These are phyloP conservation scores for Sturnira hondurensis DNA, from an alignment of 2,113 vertebrate genomes.

Conservation along the genomic window DNA sequence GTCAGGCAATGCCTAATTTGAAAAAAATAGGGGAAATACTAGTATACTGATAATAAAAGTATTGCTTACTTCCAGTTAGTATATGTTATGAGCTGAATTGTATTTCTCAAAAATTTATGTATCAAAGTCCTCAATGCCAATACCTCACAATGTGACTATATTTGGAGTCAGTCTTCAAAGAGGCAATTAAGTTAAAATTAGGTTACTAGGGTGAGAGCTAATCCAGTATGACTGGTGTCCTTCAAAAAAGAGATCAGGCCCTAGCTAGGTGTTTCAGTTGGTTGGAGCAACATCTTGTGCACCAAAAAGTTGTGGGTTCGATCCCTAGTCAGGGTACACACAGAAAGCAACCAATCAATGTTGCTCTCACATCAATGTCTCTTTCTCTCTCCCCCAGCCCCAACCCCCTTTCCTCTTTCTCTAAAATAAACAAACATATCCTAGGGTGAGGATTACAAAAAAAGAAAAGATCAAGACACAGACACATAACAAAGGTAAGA, in stretches of 20 bases:
- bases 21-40: neutral
- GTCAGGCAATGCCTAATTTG: neutral
- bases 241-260: neutral
- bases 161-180: neutral
- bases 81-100: neutral
- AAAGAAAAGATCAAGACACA: neutral
- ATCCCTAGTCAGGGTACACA: too few species aligned
- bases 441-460: too few species aligned
- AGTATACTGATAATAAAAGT: neutral
- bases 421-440: too few species aligned
- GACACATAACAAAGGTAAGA: neutral
- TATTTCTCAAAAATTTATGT: neutral
- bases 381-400: too few species aligned
- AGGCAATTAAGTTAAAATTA: slow-evolving; percentile 15
- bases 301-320: too few species aligned
- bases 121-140: neutral
- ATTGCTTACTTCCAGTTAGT: neutral
- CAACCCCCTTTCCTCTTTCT: too few species aligned
- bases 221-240: neutral
- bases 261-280: too few species aligned
- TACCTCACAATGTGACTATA: neutral
- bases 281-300: too few species aligned
- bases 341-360: too few species aligned
- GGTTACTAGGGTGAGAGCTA: neutral
- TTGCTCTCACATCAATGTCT: too few species aligned